Evolutionary conservation across 2,888 invertebrate genomes (phyloP), one percentile per base, ranked within the genome.

Genomic region (Perithous albicinctus): DNA sequence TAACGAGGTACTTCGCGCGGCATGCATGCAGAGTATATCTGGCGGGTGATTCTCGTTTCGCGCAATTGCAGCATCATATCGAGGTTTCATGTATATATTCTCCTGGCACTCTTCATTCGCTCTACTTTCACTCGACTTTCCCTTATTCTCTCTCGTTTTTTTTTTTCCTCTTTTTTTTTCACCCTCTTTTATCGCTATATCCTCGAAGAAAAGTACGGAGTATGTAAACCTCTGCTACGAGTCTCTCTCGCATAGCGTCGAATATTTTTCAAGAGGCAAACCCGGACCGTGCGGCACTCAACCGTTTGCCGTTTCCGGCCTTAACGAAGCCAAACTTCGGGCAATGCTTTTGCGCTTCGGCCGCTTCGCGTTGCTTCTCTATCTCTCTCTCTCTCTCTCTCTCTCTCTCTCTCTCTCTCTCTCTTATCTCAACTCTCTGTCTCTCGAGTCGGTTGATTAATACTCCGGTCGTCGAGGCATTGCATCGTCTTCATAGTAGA

Each of bases 301-400:
- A 81, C 51, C 29, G 63, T 56, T 74, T 54, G 69, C 66, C 46
- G 63, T 54, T 77, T 81, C 73, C 77, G 73, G 46, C 67, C 61
- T 80, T 80, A 80, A 80, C 80, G 80, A 80, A 77, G 80, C 76
- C 66, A 76, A 80, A 80, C 76, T 80, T 77, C 32, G 70, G 48
- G 59, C 69, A 38, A 48, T 12, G 38, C 48, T 66, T 66, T 59
- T n/a, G n/a, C 12, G 54, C 63, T 10, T 29, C 54, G 32, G 10
- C 15, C n/a, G 10, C 67, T 7, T 54, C 70, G 69, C 46, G 12
- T 56, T 75, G 20, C 1, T 18, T 75, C 70, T 70, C 8, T 32
- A 35, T 70, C 54, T 63, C 56, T 63, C 51, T 26, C 63, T 80
- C 23, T 61, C 29, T 61, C 56, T 80, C 43, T n/a, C 67, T 63